A percentile compares a stretch with the other conserved stretches of the same genome.
These are phyloP conservation scores for Delichon dasypus DNA, from an alignment of 2,797 vertebrate species.

Conservation along the genomic window DNA sequence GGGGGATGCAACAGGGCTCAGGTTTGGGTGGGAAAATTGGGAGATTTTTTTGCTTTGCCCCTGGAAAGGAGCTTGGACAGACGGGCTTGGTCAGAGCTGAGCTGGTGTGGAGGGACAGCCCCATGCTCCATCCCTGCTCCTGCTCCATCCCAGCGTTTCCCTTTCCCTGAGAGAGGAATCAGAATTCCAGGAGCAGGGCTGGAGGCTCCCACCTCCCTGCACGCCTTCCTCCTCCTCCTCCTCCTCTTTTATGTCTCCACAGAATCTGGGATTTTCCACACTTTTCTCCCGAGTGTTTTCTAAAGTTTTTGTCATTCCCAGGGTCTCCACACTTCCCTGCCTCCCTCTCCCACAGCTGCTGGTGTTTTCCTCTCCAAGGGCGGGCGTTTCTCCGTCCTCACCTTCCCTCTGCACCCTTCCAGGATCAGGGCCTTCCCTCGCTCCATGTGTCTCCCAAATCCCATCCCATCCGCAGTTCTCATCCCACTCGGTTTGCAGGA, in stretches of 20 bases:
- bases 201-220: background rate
- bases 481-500: background rate
- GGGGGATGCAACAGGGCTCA: background rate
- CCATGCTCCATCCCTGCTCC: fast-evolving
- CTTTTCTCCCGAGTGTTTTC: background rate
- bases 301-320: background rate
- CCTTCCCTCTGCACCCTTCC: background rate
- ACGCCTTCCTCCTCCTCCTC: background rate
- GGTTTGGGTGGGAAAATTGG: background rate
- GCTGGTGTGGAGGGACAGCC: background rate
- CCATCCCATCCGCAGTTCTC: background rate
- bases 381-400: background rate
- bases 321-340: background rate
- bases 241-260: background rate
- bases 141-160: background rate
- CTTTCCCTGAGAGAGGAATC: background rate
- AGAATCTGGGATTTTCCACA: background rate
- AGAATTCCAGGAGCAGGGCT: background rate
- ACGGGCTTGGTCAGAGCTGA: background rate
- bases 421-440: background rate
- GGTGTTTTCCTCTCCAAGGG: background rate
- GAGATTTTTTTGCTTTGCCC: background rate
- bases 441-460: background rate
- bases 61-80: background rate
- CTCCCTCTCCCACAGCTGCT: background rate